phyloP scores from a whole-genome alignment of 2,888 invertebrate genomes.

The Agriotes lineatus region DNA sequence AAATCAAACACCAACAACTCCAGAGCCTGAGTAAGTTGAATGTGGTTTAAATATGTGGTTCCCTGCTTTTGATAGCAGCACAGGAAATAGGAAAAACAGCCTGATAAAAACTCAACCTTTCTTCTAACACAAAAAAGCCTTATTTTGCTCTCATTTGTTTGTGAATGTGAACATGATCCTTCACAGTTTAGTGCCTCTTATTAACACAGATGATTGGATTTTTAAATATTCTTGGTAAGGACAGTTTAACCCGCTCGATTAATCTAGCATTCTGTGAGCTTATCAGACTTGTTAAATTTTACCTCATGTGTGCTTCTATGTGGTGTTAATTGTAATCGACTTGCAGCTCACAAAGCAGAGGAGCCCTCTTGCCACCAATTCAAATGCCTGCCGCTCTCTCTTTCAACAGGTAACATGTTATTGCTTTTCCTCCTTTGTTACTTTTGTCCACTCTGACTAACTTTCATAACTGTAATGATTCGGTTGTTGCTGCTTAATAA shows the following conservation, averaged over 20 bases:
- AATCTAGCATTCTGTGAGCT: conserved; percentile 46
- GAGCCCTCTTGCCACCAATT: conserved; percentile 70
- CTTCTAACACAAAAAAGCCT: conserved; percentile 40
- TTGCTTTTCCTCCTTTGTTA: conserved; percentile 29
- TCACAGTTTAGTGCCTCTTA: conserved; percentile 53
- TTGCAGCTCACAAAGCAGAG: conserved; percentile 61
- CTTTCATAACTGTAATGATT: not conserved
- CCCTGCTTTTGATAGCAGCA: conserved; percentile 39
- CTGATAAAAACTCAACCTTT: conserved; percentile 44
- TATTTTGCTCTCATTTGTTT: conserved; percentile 34
- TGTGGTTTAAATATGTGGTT: conserved; percentile 4
- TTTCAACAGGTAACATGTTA: conserved; percentile 71
- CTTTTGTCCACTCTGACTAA: conserved; percentile 26
- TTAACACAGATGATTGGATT: conserved; percentile 57
- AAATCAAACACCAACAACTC: conserved; percentile 75
- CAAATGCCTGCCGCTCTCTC: conserved; percentile 72
- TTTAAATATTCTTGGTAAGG: conserved; percentile 59
- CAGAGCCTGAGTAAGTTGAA: conserved; percentile 77
- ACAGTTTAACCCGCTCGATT: not conserved
- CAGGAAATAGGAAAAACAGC: conserved; percentile 47
- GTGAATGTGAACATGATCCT: conserved; percentile 53
- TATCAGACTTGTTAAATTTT: conserved; percentile 42
- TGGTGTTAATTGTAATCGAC: conserved; percentile 56
- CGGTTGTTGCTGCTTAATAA: not conserved
- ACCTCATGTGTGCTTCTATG: conserved; percentile 57